Evolutionary conservation across 2,797 vertebrate genomes (phyloP), one percentile per base, ranked within the genome.

Genomic region (Helicolenus hilgendorfi): DNA sequence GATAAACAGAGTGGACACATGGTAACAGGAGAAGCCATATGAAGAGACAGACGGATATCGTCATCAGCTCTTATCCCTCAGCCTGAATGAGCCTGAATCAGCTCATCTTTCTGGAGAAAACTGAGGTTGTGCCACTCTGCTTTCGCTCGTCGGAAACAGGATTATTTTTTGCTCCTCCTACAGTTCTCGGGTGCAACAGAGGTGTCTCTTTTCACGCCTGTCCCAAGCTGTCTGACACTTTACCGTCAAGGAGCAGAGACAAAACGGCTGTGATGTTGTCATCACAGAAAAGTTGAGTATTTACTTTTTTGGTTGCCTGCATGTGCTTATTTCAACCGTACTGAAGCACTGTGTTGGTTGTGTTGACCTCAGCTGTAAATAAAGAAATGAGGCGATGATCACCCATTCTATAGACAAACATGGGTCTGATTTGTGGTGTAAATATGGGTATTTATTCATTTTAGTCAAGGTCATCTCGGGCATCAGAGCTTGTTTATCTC

Each of bases 81-180:
- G 58, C 24, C 56, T 71, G 53, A 79, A 58, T 1, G n/a, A 68
- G 78, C 59, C 24, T 29, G 8, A 79, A 62, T 72, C 77, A 72
- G n/a, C 73, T 86, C 29, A 49, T 86, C 84, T 79, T 72, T 49
- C 31, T 29, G 15, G 71, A 81, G 65, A 85, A 79, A 86, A 72
- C 29, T 2, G 59, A 78, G 26, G 35, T 77, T 76, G 58, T 68
- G 62, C 69, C 69, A 2, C 45, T 55, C 33, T 72, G 18, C 64
- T 62, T 68, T 83, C 15, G 1, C 77, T 86, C 8, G 22, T 27
- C 38, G 24, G 2, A 74, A 84, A 79, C 55, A 22, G 29, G 38
- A 93, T 85, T 86, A 64, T 88, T 85, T 78, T 90, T 20, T 64
- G 33, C 71, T 81, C 55, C 70, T 87, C 4, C n/a, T 29, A 24